These are phyloP conservation scores for Ligdia adustata DNA, from an alignment of 2,888 invertebrate genomes.

Conservation along the genomic window DNA sequence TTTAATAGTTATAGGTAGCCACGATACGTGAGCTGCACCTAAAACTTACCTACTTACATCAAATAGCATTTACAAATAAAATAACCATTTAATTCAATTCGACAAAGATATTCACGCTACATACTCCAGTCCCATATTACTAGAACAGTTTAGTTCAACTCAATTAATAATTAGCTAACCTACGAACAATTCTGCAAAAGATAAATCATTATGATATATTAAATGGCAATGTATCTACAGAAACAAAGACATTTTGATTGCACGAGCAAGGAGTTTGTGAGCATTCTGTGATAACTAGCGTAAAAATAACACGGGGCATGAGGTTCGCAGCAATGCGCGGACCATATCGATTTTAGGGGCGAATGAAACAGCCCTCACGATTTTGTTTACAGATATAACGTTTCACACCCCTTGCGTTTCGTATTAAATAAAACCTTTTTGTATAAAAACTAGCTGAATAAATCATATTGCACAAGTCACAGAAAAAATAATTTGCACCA, in stretches of 20 bases:
- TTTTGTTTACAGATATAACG: conserved; percentile 50
- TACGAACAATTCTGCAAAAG: no score
- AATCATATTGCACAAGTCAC: conserved; percentile 25
- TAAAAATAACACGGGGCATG: conserved; percentile 30
- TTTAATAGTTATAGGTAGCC: no score
- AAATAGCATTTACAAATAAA: no score
- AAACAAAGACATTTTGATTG: conserved; percentile 9
- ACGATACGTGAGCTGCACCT: no score
- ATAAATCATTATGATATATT: no score
- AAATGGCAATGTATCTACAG: no score
- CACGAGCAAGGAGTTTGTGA: conserved; percentile 9
- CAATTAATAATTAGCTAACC: no score
- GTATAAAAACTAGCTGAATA: conserved; percentile 18
- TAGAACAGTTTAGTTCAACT: no score
- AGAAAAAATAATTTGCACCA: conserved; percentile 10
- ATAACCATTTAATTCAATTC: no score
- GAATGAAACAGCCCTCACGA: conserved; percentile 51
- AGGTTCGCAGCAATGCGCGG: conserved; percentile 57
- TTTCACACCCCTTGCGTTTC: conserved; percentile 22
- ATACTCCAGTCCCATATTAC: no score
- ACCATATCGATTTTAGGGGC: conserved; percentile 73
- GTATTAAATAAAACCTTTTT: conserved; percentile 27
- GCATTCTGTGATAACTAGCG: conserved; percentile 32
- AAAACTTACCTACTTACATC: no score
- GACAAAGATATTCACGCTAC: no score